A percentile compares a stretch with the other conserved stretches of the same genome.
phyloP scores from a whole-genome alignment of 2,888 invertebrate genomes.

The Rhynchonema sp. region DNA sequence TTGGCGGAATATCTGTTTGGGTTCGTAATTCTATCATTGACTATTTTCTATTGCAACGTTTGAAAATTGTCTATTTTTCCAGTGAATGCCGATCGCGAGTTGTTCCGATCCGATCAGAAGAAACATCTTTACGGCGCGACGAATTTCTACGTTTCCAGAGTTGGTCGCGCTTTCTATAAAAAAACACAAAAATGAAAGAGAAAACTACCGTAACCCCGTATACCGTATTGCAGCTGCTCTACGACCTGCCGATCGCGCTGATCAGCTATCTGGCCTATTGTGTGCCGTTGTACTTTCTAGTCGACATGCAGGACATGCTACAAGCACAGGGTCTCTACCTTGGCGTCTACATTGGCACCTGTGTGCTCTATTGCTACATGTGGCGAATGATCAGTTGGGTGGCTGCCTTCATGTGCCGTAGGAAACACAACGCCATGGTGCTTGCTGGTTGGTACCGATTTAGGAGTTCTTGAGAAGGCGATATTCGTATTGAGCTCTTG shows the following conservation, averaged over 20 bases:
- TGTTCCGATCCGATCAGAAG: background rate
- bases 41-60: background rate
- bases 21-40: no score
- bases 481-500: background rate
- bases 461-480: no score
- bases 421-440: background rate
- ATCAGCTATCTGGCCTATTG: slow-evolving; percentile 63
- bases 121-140: background rate
- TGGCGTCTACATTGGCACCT: background rate
- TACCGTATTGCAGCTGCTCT: slow-evolving; percentile 51
- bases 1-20: slow-evolving; percentile 38
- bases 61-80: background rate
- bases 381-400: background rate
- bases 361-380: background rate
- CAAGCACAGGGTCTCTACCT: background rate
- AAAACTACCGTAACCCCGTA: no score
- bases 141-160: background rate
- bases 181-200: no score
- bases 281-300: slow-evolving; percentile 46
- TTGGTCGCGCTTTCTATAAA: no score
- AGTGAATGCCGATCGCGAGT: background rate
- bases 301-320: slow-evolving; percentile 16
- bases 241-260: slow-evolving; percentile 54
- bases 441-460: background rate
- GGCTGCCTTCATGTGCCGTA: background rate